Evolutionary conservation across 2,113 vertebrate species (phyloP).

Genomic region (Aldabrachelys gigantea): DNA sequence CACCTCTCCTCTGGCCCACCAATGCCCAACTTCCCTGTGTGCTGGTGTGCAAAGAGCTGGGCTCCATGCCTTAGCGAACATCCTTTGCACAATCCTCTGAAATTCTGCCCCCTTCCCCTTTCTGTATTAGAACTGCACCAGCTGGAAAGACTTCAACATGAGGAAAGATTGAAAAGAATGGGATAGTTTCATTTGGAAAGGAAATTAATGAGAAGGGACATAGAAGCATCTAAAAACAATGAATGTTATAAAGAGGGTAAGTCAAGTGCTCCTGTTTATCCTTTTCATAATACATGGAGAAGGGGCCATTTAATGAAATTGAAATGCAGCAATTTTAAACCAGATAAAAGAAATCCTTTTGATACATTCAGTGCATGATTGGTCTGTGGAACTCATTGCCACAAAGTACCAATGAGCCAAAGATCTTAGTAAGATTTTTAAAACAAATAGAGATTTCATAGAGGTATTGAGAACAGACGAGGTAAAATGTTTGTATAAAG

Average conservation of each 20-base stretch:
- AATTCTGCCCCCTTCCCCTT: neutral
- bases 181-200: neutral
- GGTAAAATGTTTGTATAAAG: neutral
- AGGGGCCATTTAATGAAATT: fast-evolving
- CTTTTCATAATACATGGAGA: fast-evolving
- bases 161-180: neutral
- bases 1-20: neutral
- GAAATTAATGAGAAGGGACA: neutral
- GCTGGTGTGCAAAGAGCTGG: neutral
- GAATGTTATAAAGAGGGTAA: neutral
- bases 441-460: neutral
- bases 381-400: neutral
- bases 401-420: neutral
- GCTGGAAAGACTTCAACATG: neutral
- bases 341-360: neutral
- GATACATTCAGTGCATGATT: fast-evolving
- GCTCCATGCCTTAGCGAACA: neutral
- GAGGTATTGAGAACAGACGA: neutral
- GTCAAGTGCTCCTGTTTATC: neutral
- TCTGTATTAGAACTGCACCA: neutral
- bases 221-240: neutral
- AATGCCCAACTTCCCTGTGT: neutral
- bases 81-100: neutral
- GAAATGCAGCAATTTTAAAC: neutral
- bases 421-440: fast-evolving